Conservation (phyloP, 1,140 invertebrate species). For the Aradophagus sp. region DNA sequence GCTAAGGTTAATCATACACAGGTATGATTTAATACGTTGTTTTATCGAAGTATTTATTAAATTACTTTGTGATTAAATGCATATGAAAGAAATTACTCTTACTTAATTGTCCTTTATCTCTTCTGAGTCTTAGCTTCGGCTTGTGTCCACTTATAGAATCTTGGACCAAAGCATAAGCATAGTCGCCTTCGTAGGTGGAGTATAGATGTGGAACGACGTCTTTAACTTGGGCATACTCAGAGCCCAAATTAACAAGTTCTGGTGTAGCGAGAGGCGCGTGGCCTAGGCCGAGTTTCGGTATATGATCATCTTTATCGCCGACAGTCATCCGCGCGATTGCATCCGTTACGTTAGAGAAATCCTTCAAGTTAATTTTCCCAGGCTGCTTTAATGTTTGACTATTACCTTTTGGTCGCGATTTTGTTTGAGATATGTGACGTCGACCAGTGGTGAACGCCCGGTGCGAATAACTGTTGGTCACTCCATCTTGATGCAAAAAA, state of each 20-base stretch:
- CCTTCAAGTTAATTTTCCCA: constrained; percentile 92
- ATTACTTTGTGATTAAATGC: too few species aligned
- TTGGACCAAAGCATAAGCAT: constrained; percentile 79
- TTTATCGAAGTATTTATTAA: too few species aligned
- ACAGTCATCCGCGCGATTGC: constrained; percentile 87
- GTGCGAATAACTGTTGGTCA: constrained; percentile 80
- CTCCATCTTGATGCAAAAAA: constrained; percentile 78
- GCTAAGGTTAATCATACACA: too few species aligned
- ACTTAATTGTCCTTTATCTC: constrained; percentile 80
- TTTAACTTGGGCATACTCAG: constrained; percentile 81
- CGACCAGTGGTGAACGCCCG: constrained; percentile 90
- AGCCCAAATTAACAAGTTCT: constrained; percentile 84
- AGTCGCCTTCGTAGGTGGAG: constrained; percentile 77
- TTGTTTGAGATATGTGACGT: constrained; percentile 78
- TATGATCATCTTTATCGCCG: constrained; percentile 76
- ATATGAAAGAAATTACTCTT: constrained; percentile 54
- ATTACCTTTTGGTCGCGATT: constrained; percentile 82
- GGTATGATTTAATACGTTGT: too few species aligned
- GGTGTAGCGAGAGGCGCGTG: constrained; percentile 87
- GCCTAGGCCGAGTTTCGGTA: constrained; percentile 75
- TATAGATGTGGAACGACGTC: constrained; percentile 79
- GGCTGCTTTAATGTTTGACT: constrained; percentile 91
- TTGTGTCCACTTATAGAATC: constrained; percentile 79
- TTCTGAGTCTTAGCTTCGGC: constrained; percentile 77
- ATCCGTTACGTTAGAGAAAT: constrained; percentile 90